Percentiles rank a stretch among this genome's conserved stretches.
phyloP scores from a whole-genome alignment of 1,140 invertebrate species.

The Drosophila rhopaloa region DNA sequence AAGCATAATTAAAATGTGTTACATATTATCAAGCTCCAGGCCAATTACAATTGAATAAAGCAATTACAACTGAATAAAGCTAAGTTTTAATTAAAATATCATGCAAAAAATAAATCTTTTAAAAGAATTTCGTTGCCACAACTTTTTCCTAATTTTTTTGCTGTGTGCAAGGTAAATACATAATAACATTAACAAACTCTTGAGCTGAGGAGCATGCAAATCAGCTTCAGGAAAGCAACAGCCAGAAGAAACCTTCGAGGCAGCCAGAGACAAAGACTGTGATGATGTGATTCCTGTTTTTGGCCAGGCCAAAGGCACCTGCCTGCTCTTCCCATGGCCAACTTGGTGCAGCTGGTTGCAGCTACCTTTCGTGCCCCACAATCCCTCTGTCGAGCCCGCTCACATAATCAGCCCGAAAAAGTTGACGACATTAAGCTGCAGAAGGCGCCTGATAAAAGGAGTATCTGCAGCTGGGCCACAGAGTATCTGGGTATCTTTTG shows the following conservation, averaged over 20 bases:
- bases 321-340: slow-evolving; percentile 44
- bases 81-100: too few species aligned
- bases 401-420: slow-evolving; percentile 54
- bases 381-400: not conserved
- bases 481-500: slow-evolving; percentile 56
- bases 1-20: too few species aligned
- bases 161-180: slow-evolving; percentile 54
- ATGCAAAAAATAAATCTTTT: too few species aligned
- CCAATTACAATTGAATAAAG: too few species aligned
- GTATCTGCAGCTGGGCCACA: slow-evolving; percentile 35
- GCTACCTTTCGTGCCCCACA: slow-evolving; percentile 17
- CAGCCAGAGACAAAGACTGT: slow-evolving; percentile 40
- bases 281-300: slow-evolving; percentile 66
- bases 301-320: slow-evolving; percentile 42
- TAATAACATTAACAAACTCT: slow-evolving; percentile 55
- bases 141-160: not conserved
- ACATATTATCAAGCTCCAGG: too few species aligned
- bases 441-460: slow-evolving; percentile 65
- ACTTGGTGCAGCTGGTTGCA: slow-evolving; percentile 31
- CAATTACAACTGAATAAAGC: too few species aligned
- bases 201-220: slow-evolving; percentile 70
- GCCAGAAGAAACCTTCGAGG: slow-evolving; percentile 33
- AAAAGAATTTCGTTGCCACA: too few species aligned
- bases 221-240: slow-evolving; percentile 45
- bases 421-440: slow-evolving; percentile 77